Evolutionary conservation across 2,888 invertebrate species (phyloP).

Genomic region (Chrysolina haemoptera): DNA sequence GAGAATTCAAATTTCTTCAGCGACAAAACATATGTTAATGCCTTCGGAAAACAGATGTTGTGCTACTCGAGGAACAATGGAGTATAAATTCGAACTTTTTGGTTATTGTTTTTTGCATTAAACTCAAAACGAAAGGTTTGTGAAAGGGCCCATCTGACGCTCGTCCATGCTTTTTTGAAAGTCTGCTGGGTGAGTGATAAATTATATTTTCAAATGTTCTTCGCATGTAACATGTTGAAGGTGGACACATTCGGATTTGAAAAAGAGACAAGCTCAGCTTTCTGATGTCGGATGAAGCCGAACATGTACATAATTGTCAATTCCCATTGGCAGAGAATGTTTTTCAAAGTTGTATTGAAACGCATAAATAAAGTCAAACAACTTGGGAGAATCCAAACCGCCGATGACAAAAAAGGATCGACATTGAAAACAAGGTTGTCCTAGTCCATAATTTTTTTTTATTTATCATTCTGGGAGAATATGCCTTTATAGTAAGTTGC

Average conservation of each 20-base stretch:
- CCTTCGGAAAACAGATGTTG: slow-evolving; percentile 57
- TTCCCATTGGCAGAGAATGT: not conserved
- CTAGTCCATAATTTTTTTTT: too few species aligned
- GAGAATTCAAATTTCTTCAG: slow-evolving; percentile 53
- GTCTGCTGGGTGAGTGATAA: slow-evolving; percentile 6
- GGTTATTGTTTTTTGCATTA: slow-evolving; percentile 33
- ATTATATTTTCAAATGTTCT: slow-evolving; percentile 31
- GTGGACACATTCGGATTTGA: slow-evolving; percentile 7
- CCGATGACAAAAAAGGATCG: too few species aligned
- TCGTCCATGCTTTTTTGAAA: slow-evolving; percentile 12
- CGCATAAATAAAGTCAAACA: too few species aligned
- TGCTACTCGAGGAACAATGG: slow-evolving; percentile 58
- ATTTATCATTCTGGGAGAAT: too few species aligned
- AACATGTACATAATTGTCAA: not conserved
- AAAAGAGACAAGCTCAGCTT: not conserved
- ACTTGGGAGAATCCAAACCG: too few species aligned
- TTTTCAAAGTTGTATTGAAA: not conserved
- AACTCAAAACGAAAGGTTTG: slow-evolving; percentile 18
- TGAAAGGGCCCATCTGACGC: slow-evolving; percentile 4
- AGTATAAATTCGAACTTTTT: slow-evolving; percentile 55
- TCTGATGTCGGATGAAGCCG: not conserved
- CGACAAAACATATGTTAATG: slow-evolving; percentile 61
- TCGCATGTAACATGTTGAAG: slow-evolving; percentile 21
- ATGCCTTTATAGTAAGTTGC: too few species aligned
- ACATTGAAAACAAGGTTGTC: too few species aligned